Conservation (phyloP, 2,797 vertebrate genomes). For the Centropyge bicolor region DNA sequence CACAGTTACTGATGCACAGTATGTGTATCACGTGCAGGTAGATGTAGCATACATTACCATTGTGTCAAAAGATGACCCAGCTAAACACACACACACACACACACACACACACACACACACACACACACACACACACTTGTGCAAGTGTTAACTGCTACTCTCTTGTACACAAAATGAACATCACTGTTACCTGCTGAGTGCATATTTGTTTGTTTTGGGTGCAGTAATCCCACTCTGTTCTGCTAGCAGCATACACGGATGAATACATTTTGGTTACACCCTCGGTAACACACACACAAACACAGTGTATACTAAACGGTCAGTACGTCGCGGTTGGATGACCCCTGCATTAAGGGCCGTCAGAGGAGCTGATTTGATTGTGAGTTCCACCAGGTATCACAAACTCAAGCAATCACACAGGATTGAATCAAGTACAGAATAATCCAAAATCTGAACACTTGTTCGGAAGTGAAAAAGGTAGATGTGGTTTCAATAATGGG, state of each 20-base stretch:
- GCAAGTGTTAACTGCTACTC: not conserved
- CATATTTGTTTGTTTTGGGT: conserved; percentile 32
- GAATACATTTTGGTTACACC: conserved; percentile 17
- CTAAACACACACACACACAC: not conserved
- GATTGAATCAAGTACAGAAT: not conserved
- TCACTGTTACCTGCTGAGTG: not conserved
- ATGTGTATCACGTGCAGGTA: not conserved
- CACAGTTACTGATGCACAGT: not conserved
- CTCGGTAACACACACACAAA: not conserved
- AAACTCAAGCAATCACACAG: too few species aligned
- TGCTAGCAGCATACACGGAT: conserved; percentile 20
- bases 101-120: not conserved
- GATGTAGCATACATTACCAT: not conserved
- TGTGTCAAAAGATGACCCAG: not conserved
- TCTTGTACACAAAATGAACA: not conserved
- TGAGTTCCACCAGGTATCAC: not conserved
- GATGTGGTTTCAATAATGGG: not conserved
- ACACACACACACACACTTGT: not conserved
- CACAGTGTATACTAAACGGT: not conserved
- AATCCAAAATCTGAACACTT: not conserved
- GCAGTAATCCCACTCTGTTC: not conserved
- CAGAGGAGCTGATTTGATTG: not conserved
- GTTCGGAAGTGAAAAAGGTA: not conserved
- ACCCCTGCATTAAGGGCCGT: not conserved
- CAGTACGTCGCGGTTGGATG: not conserved